phyloP scores from a whole-genome alignment of 2,113 vertebrate species.

The Pedetes capensis region DNA sequence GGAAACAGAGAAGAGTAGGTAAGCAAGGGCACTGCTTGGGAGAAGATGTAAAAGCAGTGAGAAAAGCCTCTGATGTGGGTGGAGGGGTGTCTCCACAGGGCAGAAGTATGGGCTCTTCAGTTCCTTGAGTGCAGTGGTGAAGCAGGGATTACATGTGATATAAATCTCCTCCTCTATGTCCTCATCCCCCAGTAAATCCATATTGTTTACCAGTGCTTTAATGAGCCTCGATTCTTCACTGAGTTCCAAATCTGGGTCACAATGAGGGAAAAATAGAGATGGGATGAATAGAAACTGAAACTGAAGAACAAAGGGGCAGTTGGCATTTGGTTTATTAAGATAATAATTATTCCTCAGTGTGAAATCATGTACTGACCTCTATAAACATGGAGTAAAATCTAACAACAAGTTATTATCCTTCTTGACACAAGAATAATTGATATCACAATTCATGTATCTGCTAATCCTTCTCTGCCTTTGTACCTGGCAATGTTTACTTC shows the following conservation, averaged over 20 bases:
- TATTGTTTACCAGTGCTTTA: too few relatives aligned
- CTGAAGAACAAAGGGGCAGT: background rate
- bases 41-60: background rate
- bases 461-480: background rate
- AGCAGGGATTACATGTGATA: background rate
- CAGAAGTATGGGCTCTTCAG: background rate
- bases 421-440: background rate
- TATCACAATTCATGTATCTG: background rate
- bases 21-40: background rate
- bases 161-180: background rate
- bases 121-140: rapidly evolving
- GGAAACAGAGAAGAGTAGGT: background rate
- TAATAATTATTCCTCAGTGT: background rate
- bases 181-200: too few relatives aligned
- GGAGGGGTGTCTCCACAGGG: background rate
- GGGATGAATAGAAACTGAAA: background rate
- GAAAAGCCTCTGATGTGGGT: background rate
- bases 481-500: background rate
- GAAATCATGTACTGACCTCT: background rate
- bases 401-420: background rate
- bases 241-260: background rate
- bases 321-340: background rate
- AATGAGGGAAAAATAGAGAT: background rate
- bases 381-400: background rate
- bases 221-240: too few relatives aligned